Percentiles rank a stretch among this genome's conserved stretches.
phyloP scores from a whole-genome alignment of 1,140 invertebrate genomes.

The Polypedilum vanderplanki region DNA sequence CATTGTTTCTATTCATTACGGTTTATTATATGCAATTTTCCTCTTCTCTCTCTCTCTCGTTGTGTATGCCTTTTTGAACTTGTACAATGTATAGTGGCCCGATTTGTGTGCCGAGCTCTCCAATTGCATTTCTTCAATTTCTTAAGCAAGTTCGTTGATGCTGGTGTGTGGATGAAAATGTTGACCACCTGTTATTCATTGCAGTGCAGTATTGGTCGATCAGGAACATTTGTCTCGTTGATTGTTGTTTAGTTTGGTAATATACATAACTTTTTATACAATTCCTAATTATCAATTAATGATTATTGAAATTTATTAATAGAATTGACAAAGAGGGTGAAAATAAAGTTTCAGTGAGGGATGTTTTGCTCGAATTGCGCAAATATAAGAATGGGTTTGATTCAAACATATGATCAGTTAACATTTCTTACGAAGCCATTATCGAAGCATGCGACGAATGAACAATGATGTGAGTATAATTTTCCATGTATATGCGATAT shows the following conservation, averaged over 20 bases:
- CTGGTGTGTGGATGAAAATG: slow-evolving; percentile 62
- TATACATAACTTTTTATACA: no score
- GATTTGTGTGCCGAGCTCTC: slow-evolving; percentile 94
- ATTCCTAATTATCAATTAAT: no score
- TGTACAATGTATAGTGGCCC: slow-evolving; percentile 66
- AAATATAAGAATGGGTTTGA: slow-evolving; percentile 87
- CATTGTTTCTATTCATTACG: neutral
- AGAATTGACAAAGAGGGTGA: slow-evolving; percentile 71
- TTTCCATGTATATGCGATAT: neutral
- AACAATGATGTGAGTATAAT: slow-evolving; percentile 42
- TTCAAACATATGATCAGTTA: slow-evolving; percentile 92
- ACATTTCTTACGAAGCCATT: slow-evolving; percentile 92
- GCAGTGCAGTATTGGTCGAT: slow-evolving; percentile 94
- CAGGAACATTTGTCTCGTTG: slow-evolving; percentile 94
- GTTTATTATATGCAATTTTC: neutral
- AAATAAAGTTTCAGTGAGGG: slow-evolving; percentile 65
- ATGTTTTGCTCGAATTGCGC: slow-evolving; percentile 81
- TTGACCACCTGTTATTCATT: slow-evolving; percentile 84
- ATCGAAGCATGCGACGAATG: slow-evolving; percentile 71
- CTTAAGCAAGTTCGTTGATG: slow-evolving; percentile 68
- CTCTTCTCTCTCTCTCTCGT: no score
- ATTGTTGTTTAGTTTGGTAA: slow-evolving; percentile 82
- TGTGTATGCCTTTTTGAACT: neutral
- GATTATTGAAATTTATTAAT: slow-evolving; percentile 30
- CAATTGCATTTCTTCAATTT: slow-evolving; percentile 82